These are phyloP conservation scores for Procavia capensis DNA, from an alignment of 2,113 vertebrate genomes.

Conservation along the genomic window DNA sequence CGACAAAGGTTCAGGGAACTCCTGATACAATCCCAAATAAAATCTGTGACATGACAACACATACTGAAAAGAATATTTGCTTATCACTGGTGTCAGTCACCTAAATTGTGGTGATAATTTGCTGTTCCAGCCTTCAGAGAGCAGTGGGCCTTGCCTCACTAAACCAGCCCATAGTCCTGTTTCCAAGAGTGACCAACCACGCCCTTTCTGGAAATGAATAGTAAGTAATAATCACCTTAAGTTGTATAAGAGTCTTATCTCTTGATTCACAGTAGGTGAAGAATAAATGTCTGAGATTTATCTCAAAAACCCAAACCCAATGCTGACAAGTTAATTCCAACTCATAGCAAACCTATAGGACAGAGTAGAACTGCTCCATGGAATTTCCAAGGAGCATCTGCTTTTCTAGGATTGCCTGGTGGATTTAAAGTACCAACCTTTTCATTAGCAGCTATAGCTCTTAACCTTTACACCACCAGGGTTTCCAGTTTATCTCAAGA, in stretches of 20 bases:
- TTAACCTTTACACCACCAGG: too few species aligned
- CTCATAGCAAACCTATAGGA: too few species aligned
- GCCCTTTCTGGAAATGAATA: not conserved
- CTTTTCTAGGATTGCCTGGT: too few species aligned
- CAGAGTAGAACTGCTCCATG: too few species aligned
- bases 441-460: too few species aligned
- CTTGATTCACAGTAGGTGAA: not conserved
- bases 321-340: too few species aligned
- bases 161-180: not conserved
- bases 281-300: not conserved
- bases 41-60: conserved; percentile 35
- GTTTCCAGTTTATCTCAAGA: too few species aligned
- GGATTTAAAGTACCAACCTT: too few species aligned
- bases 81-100: conserved; percentile 34
- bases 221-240: not conserved
- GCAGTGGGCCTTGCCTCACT: not conserved
- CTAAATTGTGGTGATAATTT: not conserved
- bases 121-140: not conserved
- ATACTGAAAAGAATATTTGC: conserved; percentile 20
- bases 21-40: conserved; percentile 71
- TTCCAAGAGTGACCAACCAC: not conserved
- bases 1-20: conserved; percentile 68
- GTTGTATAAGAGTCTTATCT: not conserved
- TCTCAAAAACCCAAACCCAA: not conserved
- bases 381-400: too few species aligned